These are phyloP conservation scores for Eulemur macaco DNA, from an alignment of 2,113 vertebrate genomes.

Conservation along the genomic window DNA sequence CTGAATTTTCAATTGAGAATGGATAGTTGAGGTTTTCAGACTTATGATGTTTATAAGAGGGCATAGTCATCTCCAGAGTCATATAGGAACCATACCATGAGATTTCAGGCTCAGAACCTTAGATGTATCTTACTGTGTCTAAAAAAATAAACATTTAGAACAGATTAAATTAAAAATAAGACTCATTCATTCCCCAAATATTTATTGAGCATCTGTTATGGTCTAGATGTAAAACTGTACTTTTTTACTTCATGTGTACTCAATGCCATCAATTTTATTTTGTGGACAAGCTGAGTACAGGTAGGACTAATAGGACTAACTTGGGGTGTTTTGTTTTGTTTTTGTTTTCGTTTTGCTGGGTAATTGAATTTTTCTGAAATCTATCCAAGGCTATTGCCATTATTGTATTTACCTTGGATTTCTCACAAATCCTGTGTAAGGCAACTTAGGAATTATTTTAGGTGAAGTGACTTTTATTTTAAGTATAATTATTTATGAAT, in stretches of 20 bases:
- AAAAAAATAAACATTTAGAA: constrained; percentile 16
- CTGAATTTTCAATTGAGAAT: background rate
- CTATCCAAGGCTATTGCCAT: constrained; percentile 31
- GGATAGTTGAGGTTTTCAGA: constrained; percentile 19
- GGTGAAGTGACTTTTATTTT: constrained; percentile 57
- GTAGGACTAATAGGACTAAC: constrained; percentile 34
- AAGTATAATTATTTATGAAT: constrained; percentile 58
- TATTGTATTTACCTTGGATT: constrained; percentile 61
- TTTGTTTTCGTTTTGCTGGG: constrained; percentile 48
- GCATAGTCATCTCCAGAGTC: constrained; percentile 29
- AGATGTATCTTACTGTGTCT: constrained; percentile 24
- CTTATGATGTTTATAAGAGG: background rate
- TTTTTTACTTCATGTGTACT: constrained; percentile 25
- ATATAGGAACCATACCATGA: background rate
- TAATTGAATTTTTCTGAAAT: constrained; percentile 41
- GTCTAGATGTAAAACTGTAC: constrained; percentile 38
- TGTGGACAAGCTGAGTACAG: constrained; percentile 2
- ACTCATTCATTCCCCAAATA: constrained; percentile 54
- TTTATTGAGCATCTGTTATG: constrained; percentile 37
- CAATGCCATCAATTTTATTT: constrained; percentile 39
- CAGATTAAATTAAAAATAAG: constrained; percentile 29
- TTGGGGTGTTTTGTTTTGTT: constrained; percentile 21
- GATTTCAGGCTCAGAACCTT: constrained; percentile 22
- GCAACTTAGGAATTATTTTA: constrained; percentile 60
- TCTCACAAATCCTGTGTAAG: constrained; percentile 50